Percentiles rank a stretch among this genome's conserved stretches.
phyloP scores from a whole-genome alignment of 2,797 vertebrate species.

The Arremon aurantiirostris region DNA sequence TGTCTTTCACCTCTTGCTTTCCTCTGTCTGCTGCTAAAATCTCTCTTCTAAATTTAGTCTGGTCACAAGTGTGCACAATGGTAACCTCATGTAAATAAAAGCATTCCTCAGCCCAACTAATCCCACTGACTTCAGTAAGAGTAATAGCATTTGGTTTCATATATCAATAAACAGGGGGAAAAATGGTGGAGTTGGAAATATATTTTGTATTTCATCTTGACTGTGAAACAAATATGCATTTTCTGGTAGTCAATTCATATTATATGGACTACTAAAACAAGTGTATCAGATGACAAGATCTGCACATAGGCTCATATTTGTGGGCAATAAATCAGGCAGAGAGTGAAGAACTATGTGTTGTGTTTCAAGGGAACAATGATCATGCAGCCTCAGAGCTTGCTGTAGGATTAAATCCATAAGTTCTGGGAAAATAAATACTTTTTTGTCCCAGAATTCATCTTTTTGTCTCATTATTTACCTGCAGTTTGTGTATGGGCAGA shows the following conservation, averaged over 20 bases:
- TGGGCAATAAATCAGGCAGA: background rate
- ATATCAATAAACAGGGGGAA: background rate
- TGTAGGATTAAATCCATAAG: background rate
- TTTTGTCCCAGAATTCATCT: background rate
- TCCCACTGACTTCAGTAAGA: background rate
- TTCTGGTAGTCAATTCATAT: background rate
- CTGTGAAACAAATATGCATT: constrained; percentile 8
- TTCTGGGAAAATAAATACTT: background rate
- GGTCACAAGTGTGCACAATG: background rate
- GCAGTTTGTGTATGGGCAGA: background rate
- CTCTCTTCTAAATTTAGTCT: background rate
- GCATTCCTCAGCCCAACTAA: background rate
- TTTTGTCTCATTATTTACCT: background rate
- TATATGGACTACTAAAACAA: background rate
- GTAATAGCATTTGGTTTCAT: background rate
- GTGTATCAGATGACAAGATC: background rate
- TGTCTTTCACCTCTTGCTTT: background rate
- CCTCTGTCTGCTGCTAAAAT: background rate
- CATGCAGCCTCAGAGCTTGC: background rate
- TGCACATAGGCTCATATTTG: background rate
- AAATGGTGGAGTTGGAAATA: background rate
- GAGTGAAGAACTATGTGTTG: background rate
- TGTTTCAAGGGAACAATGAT: background rate
- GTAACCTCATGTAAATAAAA: background rate
- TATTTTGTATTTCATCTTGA: background rate